Evolutionary conservation across 2,888 invertebrate species (phyloP).

Genomic region (Tillus elongatus): DNA sequence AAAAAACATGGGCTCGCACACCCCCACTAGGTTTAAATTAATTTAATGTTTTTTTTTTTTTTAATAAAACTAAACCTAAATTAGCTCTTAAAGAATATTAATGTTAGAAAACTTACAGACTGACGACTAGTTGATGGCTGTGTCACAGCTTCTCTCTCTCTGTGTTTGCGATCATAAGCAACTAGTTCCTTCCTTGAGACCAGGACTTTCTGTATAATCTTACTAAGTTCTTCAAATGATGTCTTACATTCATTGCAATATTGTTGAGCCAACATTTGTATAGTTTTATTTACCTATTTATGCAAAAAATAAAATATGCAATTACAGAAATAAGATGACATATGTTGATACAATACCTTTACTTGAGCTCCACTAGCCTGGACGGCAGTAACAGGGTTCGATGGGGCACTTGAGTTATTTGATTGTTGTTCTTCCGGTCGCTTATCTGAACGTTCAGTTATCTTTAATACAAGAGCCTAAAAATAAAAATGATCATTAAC

Average conservation of each 20-base stretch:
- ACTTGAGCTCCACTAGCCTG: conserved; percentile 39
- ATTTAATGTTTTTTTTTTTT: no score
- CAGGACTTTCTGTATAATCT: conserved; percentile 80
- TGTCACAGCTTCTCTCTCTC: conserved; percentile 46
- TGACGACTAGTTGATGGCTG: no score
- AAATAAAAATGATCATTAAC: conserved; percentile 16
- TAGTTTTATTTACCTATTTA: conserved; percentile 84
- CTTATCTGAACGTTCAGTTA: conserved; percentile 72
- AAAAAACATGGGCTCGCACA: no score
- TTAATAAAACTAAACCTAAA: no score
- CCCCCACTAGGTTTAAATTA: no score
- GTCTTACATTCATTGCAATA: conserved; percentile 92
- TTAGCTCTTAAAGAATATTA: no score
- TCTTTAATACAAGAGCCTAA: conserved; percentile 69
- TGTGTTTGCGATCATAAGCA: conserved; percentile 79
- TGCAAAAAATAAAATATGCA: no score
- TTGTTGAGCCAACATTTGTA: conserved; percentile 88
- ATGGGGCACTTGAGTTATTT: conserved; percentile 19
- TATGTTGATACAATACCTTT: conserved; percentile 36
- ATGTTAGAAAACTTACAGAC: no score
- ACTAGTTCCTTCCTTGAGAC: conserved; percentile 87
- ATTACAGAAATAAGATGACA: no score
- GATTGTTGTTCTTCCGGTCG: conserved; percentile 44
- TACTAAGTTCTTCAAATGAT: conserved; percentile 89
- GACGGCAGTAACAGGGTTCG: conserved; percentile 21